Evolutionary conservation across 2,797 vertebrate species (phyloP).

Genomic region (Sebastes diploproa): DNA sequence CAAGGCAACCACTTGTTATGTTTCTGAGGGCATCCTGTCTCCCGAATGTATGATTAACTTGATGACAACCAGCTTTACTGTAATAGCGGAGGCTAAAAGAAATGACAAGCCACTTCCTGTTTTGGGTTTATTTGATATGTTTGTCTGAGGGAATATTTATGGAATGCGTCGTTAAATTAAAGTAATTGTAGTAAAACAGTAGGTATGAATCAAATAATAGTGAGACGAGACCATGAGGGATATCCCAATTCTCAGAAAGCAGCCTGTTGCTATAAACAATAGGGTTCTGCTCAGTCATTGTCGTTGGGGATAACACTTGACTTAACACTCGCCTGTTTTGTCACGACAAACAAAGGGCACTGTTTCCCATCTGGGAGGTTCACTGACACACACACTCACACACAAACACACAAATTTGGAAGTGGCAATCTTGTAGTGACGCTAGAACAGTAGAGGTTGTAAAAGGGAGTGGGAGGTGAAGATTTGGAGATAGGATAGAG

Average conservation of each 20-base stretch:
- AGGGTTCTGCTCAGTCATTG: conserved; percentile 36
- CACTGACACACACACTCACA: background rate
- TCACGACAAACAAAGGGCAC: conserved; percentile 43
- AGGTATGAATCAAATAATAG: background rate
- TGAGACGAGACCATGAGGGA: background rate
- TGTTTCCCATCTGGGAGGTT: conserved; percentile 34
- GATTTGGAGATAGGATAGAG: background rate
- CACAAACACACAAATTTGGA: conserved; percentile 11
- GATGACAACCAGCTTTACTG: conserved; percentile 38
- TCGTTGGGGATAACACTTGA: conserved; percentile 27
- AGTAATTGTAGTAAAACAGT: background rate
- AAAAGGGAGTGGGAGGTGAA: background rate
- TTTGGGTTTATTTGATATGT: background rate
- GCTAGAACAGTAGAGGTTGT: background rate
- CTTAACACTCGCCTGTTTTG: conserved; percentile 28
- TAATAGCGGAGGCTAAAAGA: background rate
- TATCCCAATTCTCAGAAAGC: background rate
- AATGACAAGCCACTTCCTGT: conserved; percentile 34
- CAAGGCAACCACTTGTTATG: conserved; percentile 26
- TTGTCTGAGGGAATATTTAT: background rate
- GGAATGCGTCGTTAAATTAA: background rate
- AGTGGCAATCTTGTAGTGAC: conserved; percentile 11
- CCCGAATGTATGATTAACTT: conserved; percentile 64
- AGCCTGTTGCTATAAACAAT: conserved; percentile 9
- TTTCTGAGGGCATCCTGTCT: conserved; percentile 4